These are phyloP conservation scores for Monodelphis domestica DNA, from an alignment of 2,797 vertebrate genomes.

Conservation along the genomic window DNA sequence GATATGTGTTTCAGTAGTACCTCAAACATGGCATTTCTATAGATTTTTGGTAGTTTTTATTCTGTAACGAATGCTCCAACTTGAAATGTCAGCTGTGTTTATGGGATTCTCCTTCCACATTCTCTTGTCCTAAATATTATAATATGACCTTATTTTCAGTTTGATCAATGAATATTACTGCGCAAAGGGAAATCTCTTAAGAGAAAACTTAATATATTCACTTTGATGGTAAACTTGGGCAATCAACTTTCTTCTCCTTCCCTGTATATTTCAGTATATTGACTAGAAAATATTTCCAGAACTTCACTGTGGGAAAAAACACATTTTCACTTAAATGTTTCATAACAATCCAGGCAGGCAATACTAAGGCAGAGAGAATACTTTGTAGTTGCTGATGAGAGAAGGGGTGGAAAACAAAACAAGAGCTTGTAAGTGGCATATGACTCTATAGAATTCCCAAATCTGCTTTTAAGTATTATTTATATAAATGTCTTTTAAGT, in stretches of 20 bases:
- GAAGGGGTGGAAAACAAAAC: neutral
- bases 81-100: neutral
- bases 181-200: neutral
- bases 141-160: neutral
- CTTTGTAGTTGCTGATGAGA: neutral
- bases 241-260: neutral
- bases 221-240: neutral
- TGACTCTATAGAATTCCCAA: neutral
- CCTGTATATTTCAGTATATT: neutral
- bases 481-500: slow-evolving; percentile 8
- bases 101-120: neutral
- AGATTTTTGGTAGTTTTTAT: neutral
- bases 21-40: neutral
- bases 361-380: neutral
- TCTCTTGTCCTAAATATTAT: neutral
- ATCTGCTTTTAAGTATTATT: neutral
- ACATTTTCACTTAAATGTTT: neutral
- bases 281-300: neutral
- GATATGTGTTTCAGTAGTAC: neutral
- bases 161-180: neutral
- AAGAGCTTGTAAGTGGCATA: neutral
- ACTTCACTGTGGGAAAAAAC: neutral
- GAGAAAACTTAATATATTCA: neutral
- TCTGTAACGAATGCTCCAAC: neutral
- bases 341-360: neutral